Evolutionary conservation across 2,113 vertebrate genomes (phyloP).

Genomic region (Capreolus pygargus): DNA sequence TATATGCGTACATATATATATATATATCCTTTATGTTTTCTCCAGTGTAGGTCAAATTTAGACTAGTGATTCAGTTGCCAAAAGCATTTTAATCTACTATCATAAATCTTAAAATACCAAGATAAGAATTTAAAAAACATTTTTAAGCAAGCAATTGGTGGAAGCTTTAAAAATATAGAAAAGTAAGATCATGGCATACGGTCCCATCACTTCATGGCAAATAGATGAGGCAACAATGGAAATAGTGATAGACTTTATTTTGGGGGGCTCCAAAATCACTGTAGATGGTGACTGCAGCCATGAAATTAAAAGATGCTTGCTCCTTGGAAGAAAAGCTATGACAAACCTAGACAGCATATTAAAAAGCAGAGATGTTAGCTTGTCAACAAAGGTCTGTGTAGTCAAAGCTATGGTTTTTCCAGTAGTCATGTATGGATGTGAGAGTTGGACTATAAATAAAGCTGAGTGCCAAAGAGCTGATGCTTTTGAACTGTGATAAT

Average conservation of each 20-base stretch:
- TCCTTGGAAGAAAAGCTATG: background rate
- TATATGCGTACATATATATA: background rate
- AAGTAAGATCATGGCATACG: background rate
- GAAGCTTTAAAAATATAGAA: background rate
- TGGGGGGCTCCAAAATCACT: background rate
- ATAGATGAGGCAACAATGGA: background rate
- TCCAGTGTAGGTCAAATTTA: background rate
- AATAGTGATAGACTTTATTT: background rate
- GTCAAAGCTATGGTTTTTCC: background rate
- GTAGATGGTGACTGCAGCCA: background rate
- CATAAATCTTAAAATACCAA: slow-evolving; percentile 10
- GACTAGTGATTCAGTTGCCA: background rate
- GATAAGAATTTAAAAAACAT: background rate
- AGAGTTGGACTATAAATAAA: background rate
- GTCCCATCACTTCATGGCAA: background rate
- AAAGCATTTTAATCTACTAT: slow-evolving; percentile 7
- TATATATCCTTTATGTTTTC: background rate
- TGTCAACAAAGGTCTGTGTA: background rate
- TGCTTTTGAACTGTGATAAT: background rate
- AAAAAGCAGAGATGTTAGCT: background rate
- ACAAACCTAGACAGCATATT: background rate
- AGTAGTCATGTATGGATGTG: background rate
- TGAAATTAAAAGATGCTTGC: background rate
- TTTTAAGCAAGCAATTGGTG: slow-evolving; percentile 19
- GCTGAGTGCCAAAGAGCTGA: background rate